phyloP scores from a whole-genome alignment of 2,113 vertebrate genomes.

The Vanacampus margaritifer region DNA sequence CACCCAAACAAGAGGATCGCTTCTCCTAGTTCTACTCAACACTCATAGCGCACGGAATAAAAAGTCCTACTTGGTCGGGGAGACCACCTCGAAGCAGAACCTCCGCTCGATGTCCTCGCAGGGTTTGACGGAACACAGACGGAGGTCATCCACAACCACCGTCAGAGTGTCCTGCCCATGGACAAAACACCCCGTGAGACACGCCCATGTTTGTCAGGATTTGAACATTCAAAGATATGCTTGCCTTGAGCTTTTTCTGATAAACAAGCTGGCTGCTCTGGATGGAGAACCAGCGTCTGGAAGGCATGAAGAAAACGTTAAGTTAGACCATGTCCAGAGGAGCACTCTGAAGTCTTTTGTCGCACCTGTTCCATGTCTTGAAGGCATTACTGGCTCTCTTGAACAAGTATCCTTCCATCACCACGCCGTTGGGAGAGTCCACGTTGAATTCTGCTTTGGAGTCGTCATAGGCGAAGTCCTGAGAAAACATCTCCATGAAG shows the following conservation, averaged over 20 bases:
- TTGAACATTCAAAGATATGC: constrained; percentile 15
- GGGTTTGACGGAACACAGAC: constrained; percentile 91
- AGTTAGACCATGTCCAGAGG: neutral
- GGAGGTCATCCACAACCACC: constrained; percentile 92
- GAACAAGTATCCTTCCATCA: constrained; percentile 98
- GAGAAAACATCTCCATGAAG: constrained; percentile 11
- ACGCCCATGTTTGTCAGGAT: neutral
- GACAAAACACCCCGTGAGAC: neutral
- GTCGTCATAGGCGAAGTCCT: constrained; percentile 95
- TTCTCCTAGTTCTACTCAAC: neutral
- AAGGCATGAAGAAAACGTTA: constrained; percentile 29
- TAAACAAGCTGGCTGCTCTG: constrained; percentile 99
- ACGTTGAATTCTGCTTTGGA: constrained; percentile 89
- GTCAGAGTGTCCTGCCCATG: constrained; percentile 84
- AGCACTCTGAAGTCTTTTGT: neutral
- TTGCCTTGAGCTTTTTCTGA: constrained; percentile 95
- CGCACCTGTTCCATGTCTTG: constrained; percentile 96
- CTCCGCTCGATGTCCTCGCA: constrained; percentile 95
- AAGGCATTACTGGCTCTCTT: constrained; percentile 98
- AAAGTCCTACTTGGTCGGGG: constrained; percentile 88
- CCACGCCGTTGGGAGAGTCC: constrained; percentile 91
- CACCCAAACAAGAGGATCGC: neutral
- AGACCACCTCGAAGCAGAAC: constrained; percentile 98
- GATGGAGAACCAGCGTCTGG: constrained; percentile 97
- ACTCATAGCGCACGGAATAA: neutral